Percentiles rank a stretch among this genome's conserved stretches.
These are phyloP conservation scores for Terrapene triunguis DNA, from an alignment of 2,113 vertebrate species.

Conservation along the genomic window DNA sequence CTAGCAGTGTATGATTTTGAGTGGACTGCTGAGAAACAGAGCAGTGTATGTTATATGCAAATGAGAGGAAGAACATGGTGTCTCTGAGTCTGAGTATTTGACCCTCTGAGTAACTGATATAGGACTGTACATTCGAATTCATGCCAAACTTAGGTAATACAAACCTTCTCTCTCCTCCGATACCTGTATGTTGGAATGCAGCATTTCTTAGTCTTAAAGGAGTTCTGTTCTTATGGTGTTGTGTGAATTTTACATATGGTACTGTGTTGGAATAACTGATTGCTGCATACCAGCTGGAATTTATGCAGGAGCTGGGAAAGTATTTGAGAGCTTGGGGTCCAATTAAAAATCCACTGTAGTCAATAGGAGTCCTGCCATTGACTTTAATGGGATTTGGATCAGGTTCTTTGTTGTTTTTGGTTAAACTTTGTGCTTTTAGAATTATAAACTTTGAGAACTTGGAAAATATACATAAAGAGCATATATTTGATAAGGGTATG, in stretches of 20 bases:
- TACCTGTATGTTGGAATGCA: background rate
- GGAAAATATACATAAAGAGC: background rate
- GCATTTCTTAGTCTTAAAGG: background rate
- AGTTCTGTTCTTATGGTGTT: background rate
- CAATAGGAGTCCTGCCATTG: background rate
- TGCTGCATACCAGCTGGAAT: background rate
- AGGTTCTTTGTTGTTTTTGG: background rate
- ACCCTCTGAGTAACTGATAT: background rate
- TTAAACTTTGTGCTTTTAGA: constrained; percentile 5
- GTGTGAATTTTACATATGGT: background rate
- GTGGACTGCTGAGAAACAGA: background rate
- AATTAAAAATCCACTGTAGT: background rate
- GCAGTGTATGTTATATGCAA: background rate
- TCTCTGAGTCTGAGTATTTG: background rate
- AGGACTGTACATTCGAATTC: background rate
- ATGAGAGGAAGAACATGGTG: background rate
- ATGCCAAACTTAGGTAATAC: background rate
- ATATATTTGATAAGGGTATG: background rate
- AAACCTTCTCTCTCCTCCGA: background rate
- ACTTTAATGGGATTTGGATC: background rate
- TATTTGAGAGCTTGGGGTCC: background rate
- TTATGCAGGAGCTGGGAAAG: background rate
- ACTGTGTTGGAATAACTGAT: background rate
- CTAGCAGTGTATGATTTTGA: background rate
- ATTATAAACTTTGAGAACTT: background rate